Conservation (phyloP, 2,888 invertebrate genomes). For the Troides helena region DNA sequence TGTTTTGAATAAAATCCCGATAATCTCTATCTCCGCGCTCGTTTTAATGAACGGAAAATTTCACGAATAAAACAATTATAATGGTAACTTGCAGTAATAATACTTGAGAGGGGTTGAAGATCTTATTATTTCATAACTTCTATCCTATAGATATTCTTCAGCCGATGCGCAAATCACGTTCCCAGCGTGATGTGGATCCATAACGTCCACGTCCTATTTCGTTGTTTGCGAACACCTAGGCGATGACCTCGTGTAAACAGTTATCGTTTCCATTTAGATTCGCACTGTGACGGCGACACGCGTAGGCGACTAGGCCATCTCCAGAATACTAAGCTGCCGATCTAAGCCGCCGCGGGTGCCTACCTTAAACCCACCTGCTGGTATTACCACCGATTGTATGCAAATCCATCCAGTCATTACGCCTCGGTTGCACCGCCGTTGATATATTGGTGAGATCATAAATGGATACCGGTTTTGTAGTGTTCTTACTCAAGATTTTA, state of each 20-base stretch:
- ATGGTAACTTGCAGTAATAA: neutral
- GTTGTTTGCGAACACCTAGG: constrained; percentile 64
- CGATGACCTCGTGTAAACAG: constrained; percentile 70
- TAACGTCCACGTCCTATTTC: constrained; percentile 47
- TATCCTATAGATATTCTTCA: neutral
- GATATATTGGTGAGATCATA: constrained; percentile 31
- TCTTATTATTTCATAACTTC: neutral
- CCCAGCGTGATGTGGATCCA: neutral
- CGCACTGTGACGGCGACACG: constrained; percentile 58
- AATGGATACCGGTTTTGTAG: constrained; percentile 30
- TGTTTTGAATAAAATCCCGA: constrained; percentile 1
- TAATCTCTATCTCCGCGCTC: constrained; percentile 1
- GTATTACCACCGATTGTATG: constrained; percentile 75
- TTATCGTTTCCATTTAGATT: constrained; percentile 69
- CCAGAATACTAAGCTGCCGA: constrained; percentile 64
- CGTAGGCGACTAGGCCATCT: constrained; percentile 57
- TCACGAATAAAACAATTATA: neutral
- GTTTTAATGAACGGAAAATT: constrained; percentile 1
- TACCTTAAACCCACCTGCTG: constrained; percentile 67
- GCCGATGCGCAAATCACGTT: neutral
- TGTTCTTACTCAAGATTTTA: constrained; percentile 2
- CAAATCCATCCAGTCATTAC: constrained; percentile 53
- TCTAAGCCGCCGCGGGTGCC: constrained; percentile 56
- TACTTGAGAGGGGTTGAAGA: neutral
- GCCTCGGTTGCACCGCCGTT: constrained; percentile 34